phyloP scores from a whole-genome alignment of 2,797 vertebrate species.

The Acropternis orthonyx region DNA sequence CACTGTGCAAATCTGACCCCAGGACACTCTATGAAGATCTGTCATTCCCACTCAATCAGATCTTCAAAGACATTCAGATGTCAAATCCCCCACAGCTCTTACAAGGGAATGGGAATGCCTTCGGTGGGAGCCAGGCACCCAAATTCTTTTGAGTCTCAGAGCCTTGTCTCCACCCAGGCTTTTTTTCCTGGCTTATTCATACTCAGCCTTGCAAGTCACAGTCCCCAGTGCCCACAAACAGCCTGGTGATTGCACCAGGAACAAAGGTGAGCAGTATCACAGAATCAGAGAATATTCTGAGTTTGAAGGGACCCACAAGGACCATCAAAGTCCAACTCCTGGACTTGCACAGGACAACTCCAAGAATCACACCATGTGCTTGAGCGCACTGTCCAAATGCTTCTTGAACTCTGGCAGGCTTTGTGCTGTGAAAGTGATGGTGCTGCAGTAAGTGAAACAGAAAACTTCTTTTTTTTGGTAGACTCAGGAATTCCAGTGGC shows the following conservation, averaged over 20 bases:
- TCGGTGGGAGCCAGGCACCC: background rate
- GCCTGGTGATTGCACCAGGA: background rate
- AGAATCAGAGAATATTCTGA: background rate
- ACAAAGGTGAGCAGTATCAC: background rate
- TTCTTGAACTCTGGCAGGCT: background rate
- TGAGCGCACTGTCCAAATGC: background rate
- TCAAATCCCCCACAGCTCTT: background rate
- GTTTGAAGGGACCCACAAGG: background rate
- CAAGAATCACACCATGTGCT: background rate
- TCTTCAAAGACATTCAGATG: conserved; percentile 19
- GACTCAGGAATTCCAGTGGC: background rate
- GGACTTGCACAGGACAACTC: background rate
- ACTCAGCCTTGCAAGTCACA: background rate
- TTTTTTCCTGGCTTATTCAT: background rate
- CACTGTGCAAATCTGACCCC: background rate
- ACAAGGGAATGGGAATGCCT: background rate
- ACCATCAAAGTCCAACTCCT: background rate
- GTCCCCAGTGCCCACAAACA: background rate
- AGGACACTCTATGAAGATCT: background rate
- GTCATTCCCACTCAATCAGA: background rate
- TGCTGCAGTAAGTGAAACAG: background rate
- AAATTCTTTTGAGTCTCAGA: background rate
- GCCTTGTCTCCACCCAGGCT: background rate
- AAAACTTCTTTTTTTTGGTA: background rate
- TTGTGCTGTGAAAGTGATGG: background rate